Evolutionary conservation across 2,888 invertebrate genomes (phyloP), one percentile per base, ranked within the genome.

Genomic region (Dicycla oo): DNA sequence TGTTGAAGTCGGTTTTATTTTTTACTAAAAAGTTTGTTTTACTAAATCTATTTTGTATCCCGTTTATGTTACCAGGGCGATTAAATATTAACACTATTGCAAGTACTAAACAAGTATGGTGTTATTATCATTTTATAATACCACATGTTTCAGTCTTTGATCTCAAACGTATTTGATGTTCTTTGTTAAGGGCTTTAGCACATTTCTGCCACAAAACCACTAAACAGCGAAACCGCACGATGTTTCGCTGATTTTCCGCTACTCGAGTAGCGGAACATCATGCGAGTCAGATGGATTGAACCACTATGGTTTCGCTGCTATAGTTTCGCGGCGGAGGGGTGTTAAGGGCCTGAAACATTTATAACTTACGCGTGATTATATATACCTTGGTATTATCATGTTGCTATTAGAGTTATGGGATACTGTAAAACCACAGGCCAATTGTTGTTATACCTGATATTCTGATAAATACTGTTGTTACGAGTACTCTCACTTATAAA

Each of bases 331-430:
- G n/a, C n/a, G n/a, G n/a, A n/a, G n/a, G n/a, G n/a, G n/a, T n/a
- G n/a, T n/a, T n/a, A n/a, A n/a, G n/a, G n/a, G n/a, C n/a, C n/a
- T n/a, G n/a, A 1, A 63, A 30, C 5, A 51, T 26, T 47, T 67
- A 40, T 23, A 54, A 34, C 47, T 61, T 30, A 67, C 43, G 26
- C 40, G 54, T 73, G 61, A 49, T 63, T 58, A 62, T 38, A 62
- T 38, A 34, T 60, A 34, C 3, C 8, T 47, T 0, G 0, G 60
- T 34, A 30, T 72, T 72, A 80, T 80, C 76, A 40, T 15, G 23
- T 18, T 0, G 67, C 43, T 40, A 71, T 75, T 57, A 69, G 69
- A 76, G 20, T 71, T 66, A 69, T 51, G 45, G 51, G 40, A 13
- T 53, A 64, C 54, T 47, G 47, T 69, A n/a, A 53, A 72, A 54